Evolutionary conservation across 2,888 invertebrate species (phyloP).

Genomic region (Tinea trinotella): DNA sequence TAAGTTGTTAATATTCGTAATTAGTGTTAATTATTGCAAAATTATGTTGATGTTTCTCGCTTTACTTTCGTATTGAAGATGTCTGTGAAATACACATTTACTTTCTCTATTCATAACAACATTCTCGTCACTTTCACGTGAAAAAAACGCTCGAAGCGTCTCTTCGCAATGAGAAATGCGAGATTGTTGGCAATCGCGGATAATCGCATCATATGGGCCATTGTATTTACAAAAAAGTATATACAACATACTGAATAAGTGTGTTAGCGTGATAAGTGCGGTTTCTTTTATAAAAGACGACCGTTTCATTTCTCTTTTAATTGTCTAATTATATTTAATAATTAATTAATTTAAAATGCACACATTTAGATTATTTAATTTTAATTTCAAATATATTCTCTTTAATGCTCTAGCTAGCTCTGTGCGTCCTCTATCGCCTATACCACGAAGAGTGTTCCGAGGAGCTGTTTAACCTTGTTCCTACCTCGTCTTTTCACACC

Average conservation of each 20-base stretch:
- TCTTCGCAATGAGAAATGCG: constrained; percentile 42
- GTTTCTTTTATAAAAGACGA: background rate
- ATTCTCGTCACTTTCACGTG: constrained; percentile 54
- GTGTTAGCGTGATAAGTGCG: background rate
- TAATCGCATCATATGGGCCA: constrained; percentile 27
- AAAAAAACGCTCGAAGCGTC: constrained; percentile 28
- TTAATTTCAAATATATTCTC: too few relatives aligned
- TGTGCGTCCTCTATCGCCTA: too few relatives aligned
- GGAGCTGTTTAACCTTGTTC: too few relatives aligned
- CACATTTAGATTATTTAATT: too few relatives aligned
- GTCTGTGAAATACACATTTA: constrained; percentile 36
- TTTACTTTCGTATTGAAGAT: constrained; percentile 46
- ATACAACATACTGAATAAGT: background rate
- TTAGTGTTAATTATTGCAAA: constrained; percentile 25
- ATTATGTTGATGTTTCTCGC: constrained; percentile 29
- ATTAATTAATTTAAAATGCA: background rate
- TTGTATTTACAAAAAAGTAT: constrained; percentile 18
- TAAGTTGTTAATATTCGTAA: background rate
- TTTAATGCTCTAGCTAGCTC: too few relatives aligned
- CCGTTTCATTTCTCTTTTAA: background rate
- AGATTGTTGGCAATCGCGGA: constrained; percentile 45
- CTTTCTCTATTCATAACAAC: constrained; percentile 61
- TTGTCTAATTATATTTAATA: background rate
- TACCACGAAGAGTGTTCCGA: too few relatives aligned
- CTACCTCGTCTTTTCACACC: too few relatives aligned